phyloP scores from a whole-genome alignment of 2,797 vertebrate species.

The Urocyon cinereoargenteus region DNA sequence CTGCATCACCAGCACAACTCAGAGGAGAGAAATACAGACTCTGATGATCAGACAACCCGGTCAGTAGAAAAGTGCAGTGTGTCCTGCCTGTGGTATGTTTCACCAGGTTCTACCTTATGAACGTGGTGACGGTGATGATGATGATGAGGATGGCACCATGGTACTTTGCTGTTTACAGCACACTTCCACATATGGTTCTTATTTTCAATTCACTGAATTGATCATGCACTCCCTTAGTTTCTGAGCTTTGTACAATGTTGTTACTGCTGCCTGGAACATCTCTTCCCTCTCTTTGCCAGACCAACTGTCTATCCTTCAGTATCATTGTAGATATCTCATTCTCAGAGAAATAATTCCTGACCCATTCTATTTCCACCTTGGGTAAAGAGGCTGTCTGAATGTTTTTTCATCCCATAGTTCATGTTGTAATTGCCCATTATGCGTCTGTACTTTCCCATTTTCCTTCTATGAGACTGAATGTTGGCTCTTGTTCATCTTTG shows the following conservation, averaged over 20 bases:
- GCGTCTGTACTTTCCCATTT: not conserved
- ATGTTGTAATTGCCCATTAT: not conserved
- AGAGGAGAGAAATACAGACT: not conserved
- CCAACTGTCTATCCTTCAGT: not conserved
- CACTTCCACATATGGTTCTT: not conserved
- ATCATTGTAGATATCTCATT: constrained; percentile 4
- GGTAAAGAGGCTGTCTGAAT: not conserved
- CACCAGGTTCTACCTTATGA: not conserved
- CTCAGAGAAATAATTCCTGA: constrained; percentile 33
- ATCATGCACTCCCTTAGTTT: not conserved
- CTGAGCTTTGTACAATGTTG: not conserved
- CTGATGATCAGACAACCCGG: not conserved
- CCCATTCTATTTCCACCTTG: not conserved
- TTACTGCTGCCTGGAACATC: not conserved
- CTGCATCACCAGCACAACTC: not conserved
- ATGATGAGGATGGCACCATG: not conserved
- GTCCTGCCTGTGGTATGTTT: not conserved
- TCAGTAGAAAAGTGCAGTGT: not conserved
- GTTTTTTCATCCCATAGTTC: not conserved
- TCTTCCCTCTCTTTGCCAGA: not conserved
- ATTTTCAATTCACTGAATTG: not conserved
- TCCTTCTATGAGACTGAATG: not conserved
- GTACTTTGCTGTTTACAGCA: not conserved
- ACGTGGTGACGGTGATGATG: not conserved
- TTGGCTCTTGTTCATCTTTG: not conserved